Conservation (phyloP, 2,113 vertebrate species). For the Rhinopomastus cyanomelas region DNA sequence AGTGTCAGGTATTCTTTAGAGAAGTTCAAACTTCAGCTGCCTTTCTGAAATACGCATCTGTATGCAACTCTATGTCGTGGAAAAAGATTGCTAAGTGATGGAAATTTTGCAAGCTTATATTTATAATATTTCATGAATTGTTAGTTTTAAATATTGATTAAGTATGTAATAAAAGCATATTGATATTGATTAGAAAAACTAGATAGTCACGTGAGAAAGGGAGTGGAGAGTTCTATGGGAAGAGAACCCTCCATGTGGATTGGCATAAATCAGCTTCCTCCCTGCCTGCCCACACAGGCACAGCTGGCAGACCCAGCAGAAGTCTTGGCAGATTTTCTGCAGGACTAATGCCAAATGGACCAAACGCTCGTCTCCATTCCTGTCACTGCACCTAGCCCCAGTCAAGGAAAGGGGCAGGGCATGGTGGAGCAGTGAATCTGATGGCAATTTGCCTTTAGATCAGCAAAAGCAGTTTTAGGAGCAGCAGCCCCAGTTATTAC, state of each 20-base stretch:
- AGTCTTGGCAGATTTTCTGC: not conserved
- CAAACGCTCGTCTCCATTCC: not conserved
- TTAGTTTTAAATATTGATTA: not conserved
- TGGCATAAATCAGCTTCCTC: not conserved
- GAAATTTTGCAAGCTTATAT: no score
- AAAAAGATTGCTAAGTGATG: no score
- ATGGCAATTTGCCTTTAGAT: not conserved
- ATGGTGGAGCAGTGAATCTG: not conserved
- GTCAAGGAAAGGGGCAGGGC: not conserved
- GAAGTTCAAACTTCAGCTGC: not conserved
- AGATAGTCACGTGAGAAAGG: not conserved
- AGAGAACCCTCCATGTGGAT: fast-evolving
- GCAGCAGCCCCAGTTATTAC: not conserved
- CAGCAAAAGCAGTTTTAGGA: not conserved
- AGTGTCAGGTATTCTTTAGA: not conserved
- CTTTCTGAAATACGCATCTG: not conserved
- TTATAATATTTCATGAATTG: not conserved
- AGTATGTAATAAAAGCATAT: not conserved
- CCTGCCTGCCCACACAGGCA: not conserved
- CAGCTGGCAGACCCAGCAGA: not conserved
- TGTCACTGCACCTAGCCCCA: not conserved
- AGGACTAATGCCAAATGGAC: not conserved
- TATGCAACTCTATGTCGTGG: not conserved
- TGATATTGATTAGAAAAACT: not conserved
- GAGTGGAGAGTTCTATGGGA: no score